Conservation (phyloP, 2,113 vertebrate species). For the Ptilonorhynchus violaceus region DNA sequence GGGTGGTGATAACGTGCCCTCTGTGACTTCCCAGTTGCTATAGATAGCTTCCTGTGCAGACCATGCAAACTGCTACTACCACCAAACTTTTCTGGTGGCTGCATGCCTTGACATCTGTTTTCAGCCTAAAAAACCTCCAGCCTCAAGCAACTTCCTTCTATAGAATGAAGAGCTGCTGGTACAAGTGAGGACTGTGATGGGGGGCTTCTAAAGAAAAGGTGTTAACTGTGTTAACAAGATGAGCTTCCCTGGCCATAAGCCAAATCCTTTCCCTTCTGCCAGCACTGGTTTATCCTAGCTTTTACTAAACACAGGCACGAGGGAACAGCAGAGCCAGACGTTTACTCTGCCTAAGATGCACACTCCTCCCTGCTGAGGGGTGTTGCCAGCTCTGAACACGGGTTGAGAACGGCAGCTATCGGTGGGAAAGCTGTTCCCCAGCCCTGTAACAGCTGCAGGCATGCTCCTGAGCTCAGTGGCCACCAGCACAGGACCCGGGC, state of each 20-base stretch:
- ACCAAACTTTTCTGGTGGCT: not conserved
- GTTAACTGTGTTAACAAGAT: rapidly evolving
- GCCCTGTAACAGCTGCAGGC: rapidly evolving
- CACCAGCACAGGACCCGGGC: rapidly evolving
- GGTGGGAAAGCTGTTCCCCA: not conserved
- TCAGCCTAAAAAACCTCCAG: not conserved
- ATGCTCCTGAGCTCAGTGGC: not conserved
- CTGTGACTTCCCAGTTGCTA: not conserved
- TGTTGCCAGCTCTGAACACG: rapidly evolving
- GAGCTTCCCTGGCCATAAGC: not conserved
- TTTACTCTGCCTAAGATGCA: not conserved
- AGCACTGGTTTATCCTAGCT: not conserved
- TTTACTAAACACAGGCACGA: rapidly evolving
- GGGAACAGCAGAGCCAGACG: rapidly evolving
- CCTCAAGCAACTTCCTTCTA: not conserved
- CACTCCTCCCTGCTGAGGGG: not conserved
- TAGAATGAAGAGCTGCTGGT: not conserved
- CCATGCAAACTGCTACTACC: not conserved
- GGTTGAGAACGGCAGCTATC: rapidly evolving
- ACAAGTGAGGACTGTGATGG: not conserved
- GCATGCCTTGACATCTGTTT: not conserved
- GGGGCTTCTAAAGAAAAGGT: not conserved
- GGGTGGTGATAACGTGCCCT: not conserved
- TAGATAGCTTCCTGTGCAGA: not conserved
- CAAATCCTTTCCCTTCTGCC: not conserved